A percentile compares a stretch with the other conserved stretches of the same genome.
These are phyloP conservation scores for Alsophila aescularia DNA, from an alignment of 2,888 invertebrate genomes.

Conservation along the genomic window DNA sequence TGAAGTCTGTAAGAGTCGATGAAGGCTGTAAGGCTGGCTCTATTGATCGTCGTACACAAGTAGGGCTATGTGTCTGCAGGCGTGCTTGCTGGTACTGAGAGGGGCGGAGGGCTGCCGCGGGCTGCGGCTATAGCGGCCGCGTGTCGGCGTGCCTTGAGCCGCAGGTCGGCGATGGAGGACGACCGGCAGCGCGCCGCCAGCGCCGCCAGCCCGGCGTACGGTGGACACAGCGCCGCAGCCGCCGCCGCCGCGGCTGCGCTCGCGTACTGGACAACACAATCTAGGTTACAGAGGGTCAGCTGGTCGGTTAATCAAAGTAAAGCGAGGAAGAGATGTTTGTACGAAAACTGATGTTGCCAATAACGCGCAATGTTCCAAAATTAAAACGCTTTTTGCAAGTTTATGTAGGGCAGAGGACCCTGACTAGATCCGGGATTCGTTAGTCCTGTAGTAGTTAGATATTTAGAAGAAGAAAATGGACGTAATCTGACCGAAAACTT, in stretches of 20 bases:
- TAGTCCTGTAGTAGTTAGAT: no score
- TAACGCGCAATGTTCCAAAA: no score
- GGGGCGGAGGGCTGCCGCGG: constrained; percentile 59
- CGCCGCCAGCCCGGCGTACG: constrained; percentile 90
- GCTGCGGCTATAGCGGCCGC: constrained; percentile 93
- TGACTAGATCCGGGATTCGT: no score
- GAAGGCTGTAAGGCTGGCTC: no score
- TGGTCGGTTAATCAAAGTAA: no score
- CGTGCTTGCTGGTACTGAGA: constrained; percentile 43
- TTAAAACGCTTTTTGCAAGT: no score
- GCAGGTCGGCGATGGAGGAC: constrained; percentile 96
- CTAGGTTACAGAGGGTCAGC: constrained; percentile 15
- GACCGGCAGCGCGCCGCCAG: constrained; percentile 93
- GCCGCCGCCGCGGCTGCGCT: constrained; percentile 76
- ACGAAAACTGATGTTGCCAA: no score
- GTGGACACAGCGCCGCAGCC: constrained; percentile 87
- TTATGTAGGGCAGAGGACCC: no score
- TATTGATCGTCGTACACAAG: neutral
- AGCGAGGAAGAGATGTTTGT: no score
- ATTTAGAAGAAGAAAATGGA: no score
- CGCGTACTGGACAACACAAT: constrained; percentile 60
- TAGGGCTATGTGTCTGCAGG: constrained; percentile 67
- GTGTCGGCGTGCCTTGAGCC: constrained; percentile 96
- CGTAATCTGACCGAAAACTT: no score
- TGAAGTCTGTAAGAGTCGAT: neutral